Conservation (phyloP, 2,113 vertebrate species). For the Opisthocomus hoazin region DNA sequence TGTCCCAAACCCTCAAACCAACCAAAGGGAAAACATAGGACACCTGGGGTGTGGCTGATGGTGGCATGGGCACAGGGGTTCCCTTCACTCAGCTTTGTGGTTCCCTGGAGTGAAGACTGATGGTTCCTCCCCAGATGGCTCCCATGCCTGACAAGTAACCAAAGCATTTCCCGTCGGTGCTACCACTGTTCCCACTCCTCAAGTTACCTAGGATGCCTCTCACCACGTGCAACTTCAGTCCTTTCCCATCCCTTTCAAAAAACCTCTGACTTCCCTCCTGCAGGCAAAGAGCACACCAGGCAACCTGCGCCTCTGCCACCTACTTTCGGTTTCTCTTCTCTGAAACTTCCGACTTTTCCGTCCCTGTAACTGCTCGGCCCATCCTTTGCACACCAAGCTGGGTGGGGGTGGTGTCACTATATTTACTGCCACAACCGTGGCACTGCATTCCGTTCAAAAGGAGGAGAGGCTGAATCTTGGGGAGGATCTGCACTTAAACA, state of each 20-base stretch:
- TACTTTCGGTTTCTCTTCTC: not conserved
- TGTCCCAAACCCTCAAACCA: not conserved
- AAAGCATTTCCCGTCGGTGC: not conserved
- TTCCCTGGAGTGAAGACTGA: not conserved
- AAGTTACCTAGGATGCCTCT: not conserved
- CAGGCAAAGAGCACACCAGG: accelerated
- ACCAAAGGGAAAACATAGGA: not conserved
- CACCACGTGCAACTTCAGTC: not conserved
- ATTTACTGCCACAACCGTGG: not conserved
- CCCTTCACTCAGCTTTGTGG: not conserved
- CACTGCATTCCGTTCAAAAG: accelerated
- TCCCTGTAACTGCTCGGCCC: not conserved
- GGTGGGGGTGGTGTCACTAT: not conserved
- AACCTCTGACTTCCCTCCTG: not conserved
- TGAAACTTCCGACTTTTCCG: not conserved
- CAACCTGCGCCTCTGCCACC: not conserved
- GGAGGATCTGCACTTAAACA: not conserved
- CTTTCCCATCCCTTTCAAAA: not conserved
- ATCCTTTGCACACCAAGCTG: not conserved
- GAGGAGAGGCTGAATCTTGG: not conserved
- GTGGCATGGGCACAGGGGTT: not conserved
- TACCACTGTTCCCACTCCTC: not conserved
- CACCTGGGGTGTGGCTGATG: not conserved
- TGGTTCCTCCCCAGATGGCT: not conserved
- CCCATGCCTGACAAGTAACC: not conserved